Evolutionary conservation across 1,140 invertebrate species (phyloP).

Genomic region (Triops cancriformis): DNA sequence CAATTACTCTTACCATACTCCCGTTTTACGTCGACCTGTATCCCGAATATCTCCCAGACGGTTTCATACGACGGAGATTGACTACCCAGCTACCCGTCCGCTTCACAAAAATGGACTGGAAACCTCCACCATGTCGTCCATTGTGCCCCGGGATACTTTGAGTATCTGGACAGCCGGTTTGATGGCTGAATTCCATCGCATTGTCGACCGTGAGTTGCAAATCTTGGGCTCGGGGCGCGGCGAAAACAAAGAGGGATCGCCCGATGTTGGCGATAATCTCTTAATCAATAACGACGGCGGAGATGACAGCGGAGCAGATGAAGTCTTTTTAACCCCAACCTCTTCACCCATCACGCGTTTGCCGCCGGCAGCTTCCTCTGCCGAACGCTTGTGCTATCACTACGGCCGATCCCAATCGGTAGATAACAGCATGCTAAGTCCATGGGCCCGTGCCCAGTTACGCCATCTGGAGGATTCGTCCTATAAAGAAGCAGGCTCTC

Average conservation of each 20-base stretch:
- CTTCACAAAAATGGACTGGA: not conserved
- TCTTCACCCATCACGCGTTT: not conserved
- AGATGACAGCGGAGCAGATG: not conserved
- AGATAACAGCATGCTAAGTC: constrained; percentile 20
- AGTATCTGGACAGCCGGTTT: constrained; percentile 22
- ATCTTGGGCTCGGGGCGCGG: constrained; percentile 8
- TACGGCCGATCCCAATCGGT: constrained; percentile 14
- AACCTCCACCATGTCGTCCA: not conserved
- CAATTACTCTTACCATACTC: not conserved
- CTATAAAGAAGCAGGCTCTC: not conserved
- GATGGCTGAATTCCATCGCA: constrained; percentile 25
- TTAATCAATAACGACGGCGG: not conserved
- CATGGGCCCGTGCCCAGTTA: constrained; percentile 23
- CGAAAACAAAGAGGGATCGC: not conserved
- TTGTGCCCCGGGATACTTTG: constrained; percentile 10
- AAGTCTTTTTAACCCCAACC: not conserved
- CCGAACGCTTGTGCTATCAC: not conserved
- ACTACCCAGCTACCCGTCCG: not conserved
- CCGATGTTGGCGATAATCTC: not conserved
- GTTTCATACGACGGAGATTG: not conserved
- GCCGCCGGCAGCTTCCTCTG: not conserved
- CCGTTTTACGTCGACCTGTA: not conserved
- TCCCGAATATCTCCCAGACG: constrained; percentile 8
- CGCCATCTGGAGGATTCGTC: not conserved
- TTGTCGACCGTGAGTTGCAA: constrained; percentile 23